Evolutionary conservation across 2,113 vertebrate species (phyloP), one percentile per base, ranked within the genome.

Genomic region (Eretmochelys imbricata): DNA sequence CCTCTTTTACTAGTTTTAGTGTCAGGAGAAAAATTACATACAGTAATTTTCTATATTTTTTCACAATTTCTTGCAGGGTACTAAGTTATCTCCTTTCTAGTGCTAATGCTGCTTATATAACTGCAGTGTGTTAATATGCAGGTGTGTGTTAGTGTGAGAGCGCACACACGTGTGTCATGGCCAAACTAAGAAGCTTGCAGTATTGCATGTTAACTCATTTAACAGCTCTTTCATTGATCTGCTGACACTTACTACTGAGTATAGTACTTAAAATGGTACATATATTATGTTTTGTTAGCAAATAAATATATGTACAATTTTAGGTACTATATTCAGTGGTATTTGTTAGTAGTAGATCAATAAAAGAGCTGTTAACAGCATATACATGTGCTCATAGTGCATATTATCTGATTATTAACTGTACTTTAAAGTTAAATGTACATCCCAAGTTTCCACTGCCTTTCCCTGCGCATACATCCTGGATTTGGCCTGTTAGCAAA

Each of bases 91-190:
- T 92, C 6, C 6, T 80, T 81, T 84, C 42, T 65, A 53, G 76
- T 54, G n/a, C 53, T 85, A 59, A 17, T 84, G n/a, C 5, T 62
- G 14, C 31, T 87, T 81, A 48, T 49, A 55, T 88, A 42, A 16
- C 4, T 65, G 35, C 83, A 49, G 35, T 0, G 5, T 16, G 10
- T 55, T 59, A 17, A 65, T 50, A 79, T 2, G 14, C 31, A 69
- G 6, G 11, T n/a, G 5, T 46, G 24, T 7, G 19, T 55, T 42
- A 42, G 38, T 80, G 31, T 8, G 31, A 24, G 19, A 42, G 38
- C 5, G 22, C 11, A 42, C 6, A 42, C 5, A 10, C 3, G 38
- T 1, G 9, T 42, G 5, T 1, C 6, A 55, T 24, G 16, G 5
- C 1, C 86, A 79, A 80, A 84, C 22, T 62, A 46, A 55, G 38